Evolutionary conservation across 2,888 invertebrate genomes (phyloP).

Genomic region (Rapana venosa): DNA sequence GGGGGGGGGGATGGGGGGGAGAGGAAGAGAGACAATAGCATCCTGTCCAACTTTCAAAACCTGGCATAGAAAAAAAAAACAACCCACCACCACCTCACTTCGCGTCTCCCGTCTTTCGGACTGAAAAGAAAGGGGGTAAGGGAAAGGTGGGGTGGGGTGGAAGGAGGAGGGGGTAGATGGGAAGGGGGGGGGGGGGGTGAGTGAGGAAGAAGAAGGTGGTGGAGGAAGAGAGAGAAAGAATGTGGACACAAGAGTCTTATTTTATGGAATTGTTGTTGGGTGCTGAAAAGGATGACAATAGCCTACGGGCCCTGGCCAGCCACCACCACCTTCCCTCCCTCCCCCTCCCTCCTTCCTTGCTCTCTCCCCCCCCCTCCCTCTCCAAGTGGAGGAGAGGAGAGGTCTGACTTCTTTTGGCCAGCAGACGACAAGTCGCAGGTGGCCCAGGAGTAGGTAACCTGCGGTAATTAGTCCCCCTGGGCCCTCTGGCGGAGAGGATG

Average conservation of each 20-base stretch:
- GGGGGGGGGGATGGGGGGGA: too few relatives aligned
- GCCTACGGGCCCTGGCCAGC: too few relatives aligned
- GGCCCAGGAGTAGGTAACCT: slow-evolving; percentile 4
- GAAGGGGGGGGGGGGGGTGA: neutral
- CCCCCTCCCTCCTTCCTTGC: neutral
- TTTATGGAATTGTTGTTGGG: too few relatives aligned
- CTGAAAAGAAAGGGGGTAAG: neutral
- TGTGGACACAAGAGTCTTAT: neutral
- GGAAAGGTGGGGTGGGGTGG: neutral
- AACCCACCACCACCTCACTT: too few relatives aligned
- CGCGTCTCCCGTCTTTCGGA: too few relatives aligned
- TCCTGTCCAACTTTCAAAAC: too few relatives aligned
- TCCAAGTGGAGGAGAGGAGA: neutral
- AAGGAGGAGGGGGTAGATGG: neutral
- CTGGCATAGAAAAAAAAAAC: too few relatives aligned
- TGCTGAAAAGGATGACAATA: too few relatives aligned
- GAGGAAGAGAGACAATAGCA: too few relatives aligned
- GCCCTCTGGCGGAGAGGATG: neutral
- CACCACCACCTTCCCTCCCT: too few relatives aligned
- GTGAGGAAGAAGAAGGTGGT: neutral
- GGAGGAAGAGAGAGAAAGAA: neutral
- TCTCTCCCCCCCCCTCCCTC: neutral
- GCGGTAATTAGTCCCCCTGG: slow-evolving; percentile 11
- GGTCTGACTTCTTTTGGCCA: too few relatives aligned
- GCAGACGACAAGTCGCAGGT: neutral